phyloP scores from a whole-genome alignment of 2,888 invertebrate species.

The Plemyria rubiginata region DNA sequence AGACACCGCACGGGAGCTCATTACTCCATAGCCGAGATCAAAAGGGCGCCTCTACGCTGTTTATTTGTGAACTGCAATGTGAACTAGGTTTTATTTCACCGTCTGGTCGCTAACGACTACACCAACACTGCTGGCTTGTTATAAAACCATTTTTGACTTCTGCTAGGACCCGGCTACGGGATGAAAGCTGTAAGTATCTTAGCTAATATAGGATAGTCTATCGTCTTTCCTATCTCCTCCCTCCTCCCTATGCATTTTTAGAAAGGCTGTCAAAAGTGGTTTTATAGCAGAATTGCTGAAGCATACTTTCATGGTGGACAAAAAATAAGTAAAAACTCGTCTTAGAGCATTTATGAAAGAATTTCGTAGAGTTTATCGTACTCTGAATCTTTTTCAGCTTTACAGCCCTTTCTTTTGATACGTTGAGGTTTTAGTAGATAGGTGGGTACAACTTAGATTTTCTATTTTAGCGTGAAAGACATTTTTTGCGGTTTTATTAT shows the following conservation, averaged over 20 bases:
- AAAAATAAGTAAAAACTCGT: slow-evolving; percentile 21
- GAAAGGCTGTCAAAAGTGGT: slow-evolving; percentile 8
- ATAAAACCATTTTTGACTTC: slow-evolving; percentile 6
- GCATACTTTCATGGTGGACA: slow-evolving; percentile 16
- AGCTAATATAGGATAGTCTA: no score
- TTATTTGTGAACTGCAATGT: slow-evolving; percentile 54
- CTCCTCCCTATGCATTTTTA: background rate
- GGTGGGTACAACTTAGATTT: slow-evolving; percentile 12
- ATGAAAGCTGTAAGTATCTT: background rate
- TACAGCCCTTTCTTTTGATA: slow-evolving; percentile 15
- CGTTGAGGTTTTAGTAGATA: slow-evolving; percentile 11
- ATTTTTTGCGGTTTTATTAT: slow-evolving; percentile 3
- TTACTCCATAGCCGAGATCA: slow-evolving; percentile 56
- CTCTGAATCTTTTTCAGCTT: slow-evolving; percentile 30
- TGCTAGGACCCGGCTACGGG: background rate
- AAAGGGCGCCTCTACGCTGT: slow-evolving; percentile 55
- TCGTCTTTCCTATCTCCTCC: no score
- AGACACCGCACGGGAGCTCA: slow-evolving; percentile 50
- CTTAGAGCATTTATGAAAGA: slow-evolving; percentile 27
- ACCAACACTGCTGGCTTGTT: background rate
- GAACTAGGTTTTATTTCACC: slow-evolving; percentile 35
- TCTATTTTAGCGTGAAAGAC: slow-evolving; percentile 11
- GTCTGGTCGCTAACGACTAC: slow-evolving; percentile 31
- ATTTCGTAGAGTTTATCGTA: slow-evolving; percentile 27
- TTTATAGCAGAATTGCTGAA: background rate